These are phyloP conservation scores for Adelognathus sp. DNA, from an alignment of 2,888 invertebrate species.

Conservation along the genomic window DNA sequence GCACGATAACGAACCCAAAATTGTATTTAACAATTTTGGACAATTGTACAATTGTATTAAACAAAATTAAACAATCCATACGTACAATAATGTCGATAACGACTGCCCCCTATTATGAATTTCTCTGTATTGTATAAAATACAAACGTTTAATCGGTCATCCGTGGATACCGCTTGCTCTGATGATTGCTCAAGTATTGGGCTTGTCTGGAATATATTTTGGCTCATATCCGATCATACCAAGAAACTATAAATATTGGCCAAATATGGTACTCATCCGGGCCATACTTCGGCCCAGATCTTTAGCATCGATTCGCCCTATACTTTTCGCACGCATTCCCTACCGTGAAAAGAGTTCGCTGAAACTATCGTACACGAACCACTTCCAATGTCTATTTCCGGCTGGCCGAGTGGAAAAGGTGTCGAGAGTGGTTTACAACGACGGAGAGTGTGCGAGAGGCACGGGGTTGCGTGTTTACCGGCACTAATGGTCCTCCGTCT, in stretches of 20 bases:
- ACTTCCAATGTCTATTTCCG: slow-evolving; percentile 47
- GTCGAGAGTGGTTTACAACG: neutral
- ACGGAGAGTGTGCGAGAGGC: slow-evolving; percentile 37
- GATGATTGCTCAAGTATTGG: too few relatives aligned
- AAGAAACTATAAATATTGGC: neutral
- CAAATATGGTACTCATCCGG: neutral
- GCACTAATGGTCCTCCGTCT: slow-evolving; percentile 58
- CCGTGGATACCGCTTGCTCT: too few relatives aligned
- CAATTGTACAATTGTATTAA: too few relatives aligned
- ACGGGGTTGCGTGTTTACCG: slow-evolving; percentile 58
- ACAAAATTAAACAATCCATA: too few relatives aligned
- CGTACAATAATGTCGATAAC: too few relatives aligned
- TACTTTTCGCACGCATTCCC: neutral
- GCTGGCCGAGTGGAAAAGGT: slow-evolving; percentile 24
- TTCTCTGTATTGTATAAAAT: too few relatives aligned
- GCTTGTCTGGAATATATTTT: too few relatives aligned
- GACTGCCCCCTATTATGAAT: too few relatives aligned
- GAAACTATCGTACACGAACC: slow-evolving; percentile 31
- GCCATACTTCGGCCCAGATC: neutral
- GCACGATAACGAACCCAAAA: too few relatives aligned
- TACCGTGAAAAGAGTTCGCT: neutral
- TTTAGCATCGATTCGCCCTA: neutral
- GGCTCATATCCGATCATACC: neutral
- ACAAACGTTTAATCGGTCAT: too few relatives aligned
- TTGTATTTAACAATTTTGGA: too few relatives aligned